phyloP scores from a whole-genome alignment of 2,888 invertebrate genomes.

The Hydriomena furcata region DNA sequence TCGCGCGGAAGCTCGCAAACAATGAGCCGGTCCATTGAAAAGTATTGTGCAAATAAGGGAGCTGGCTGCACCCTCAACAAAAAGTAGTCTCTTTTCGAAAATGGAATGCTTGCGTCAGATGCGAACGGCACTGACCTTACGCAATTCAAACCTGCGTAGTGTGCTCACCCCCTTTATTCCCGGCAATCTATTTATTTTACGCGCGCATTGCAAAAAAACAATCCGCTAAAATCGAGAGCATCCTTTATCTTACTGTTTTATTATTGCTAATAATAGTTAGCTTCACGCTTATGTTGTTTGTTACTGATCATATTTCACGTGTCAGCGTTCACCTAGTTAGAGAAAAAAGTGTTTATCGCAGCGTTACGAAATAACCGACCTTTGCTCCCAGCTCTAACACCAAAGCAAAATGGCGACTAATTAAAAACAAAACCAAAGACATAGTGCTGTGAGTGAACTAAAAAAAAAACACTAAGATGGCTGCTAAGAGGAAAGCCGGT shows the following conservation, averaged over 20 bases:
- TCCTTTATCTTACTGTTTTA: background rate
- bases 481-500: constrained; percentile 81
- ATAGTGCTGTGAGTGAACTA: constrained; percentile 64
- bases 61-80: constrained; percentile 54
- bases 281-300: constrained; percentile 10
- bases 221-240: constrained; percentile 10
- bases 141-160: constrained; percentile 43
- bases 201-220: constrained; percentile 9
- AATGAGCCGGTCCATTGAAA: constrained; percentile 68
- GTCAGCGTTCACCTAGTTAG: constrained; percentile 24
- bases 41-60: constrained; percentile 75
- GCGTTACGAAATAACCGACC: constrained; percentile 33
- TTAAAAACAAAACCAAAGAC: constrained; percentile 69
- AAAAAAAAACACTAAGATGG: constrained; percentile 83
- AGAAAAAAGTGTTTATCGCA: constrained; percentile 21
- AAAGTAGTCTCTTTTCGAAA: constrained; percentile 65
- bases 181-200: constrained; percentile 25
- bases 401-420: constrained; percentile 58
- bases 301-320: constrained; percentile 13
- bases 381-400: constrained; percentile 27
- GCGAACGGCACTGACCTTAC: constrained; percentile 56
- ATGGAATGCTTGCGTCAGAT: constrained; percentile 52
- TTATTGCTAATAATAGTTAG: background rate
- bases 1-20: constrained; percentile 52
- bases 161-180: constrained; percentile 26